Conservation (phyloP, 2,797 vertebrate species). For the Paratrypauchen microcephalus region DNA sequence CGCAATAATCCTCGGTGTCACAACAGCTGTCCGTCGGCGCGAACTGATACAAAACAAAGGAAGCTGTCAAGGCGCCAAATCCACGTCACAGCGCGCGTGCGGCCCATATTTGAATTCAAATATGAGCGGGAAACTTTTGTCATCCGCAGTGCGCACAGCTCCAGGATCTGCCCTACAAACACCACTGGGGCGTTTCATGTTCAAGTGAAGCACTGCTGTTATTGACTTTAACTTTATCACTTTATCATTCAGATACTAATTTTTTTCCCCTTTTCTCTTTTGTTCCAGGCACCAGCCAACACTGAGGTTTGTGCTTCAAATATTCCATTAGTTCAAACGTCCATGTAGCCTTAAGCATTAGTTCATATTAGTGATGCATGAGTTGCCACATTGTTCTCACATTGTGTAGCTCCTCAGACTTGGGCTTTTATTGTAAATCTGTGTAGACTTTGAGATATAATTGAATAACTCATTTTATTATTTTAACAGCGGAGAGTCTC, state of each 20-base stretch:
- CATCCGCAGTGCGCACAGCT: not conserved
- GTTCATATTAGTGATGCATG: not conserved
- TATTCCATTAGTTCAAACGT: not conserved
- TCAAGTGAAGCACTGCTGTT: not conserved
- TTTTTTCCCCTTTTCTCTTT: not conserved
- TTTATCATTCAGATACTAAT: not conserved
- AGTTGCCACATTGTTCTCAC: not conserved
- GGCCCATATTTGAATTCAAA: conserved; percentile 81
- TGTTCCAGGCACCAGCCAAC: conserved; percentile 2
- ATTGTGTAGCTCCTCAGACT: not conserved
- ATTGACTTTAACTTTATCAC: not conserved
- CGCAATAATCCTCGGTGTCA: conserved; percentile 51
- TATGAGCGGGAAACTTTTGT: conserved; percentile 74
- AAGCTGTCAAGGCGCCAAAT: conserved; percentile 77
- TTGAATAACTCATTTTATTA: not conserved
- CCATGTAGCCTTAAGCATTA: not conserved
- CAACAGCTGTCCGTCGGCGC: conserved; percentile 67
- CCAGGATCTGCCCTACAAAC: not conserved
- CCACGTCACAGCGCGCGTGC: conserved; percentile 57
- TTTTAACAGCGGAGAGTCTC: conserved; percentile 5
- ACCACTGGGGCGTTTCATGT: not conserved
- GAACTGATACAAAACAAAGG: conserved; percentile 76
- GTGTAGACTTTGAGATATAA: not conserved
- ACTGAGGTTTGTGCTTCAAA: conserved; percentile 1
- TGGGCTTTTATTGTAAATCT: not conserved